These are phyloP conservation scores for Andinoacara biseriatus DNA, from an alignment of 2,113 vertebrate species.

Conservation along the genomic window DNA sequence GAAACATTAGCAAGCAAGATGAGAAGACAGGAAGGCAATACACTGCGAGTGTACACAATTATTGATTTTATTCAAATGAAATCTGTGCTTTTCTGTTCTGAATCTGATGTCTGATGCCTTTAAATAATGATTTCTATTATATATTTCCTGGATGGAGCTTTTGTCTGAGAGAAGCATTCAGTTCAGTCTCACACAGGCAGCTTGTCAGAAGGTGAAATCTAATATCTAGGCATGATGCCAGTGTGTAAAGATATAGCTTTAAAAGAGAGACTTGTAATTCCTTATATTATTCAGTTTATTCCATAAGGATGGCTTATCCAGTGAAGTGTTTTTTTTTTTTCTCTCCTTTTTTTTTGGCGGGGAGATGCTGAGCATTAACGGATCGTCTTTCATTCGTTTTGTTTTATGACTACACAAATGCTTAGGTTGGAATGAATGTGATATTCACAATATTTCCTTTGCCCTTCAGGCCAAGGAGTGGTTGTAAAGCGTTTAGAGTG, in stretches of 20 bases:
- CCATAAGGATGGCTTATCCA: conserved; percentile 12
- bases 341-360: background rate
- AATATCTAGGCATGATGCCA: conserved; percentile 24
- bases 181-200: conserved; percentile 13
- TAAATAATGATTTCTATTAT: conserved; percentile 46
- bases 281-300: background rate
- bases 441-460: conserved; percentile 57
- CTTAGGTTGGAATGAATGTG: conserved; percentile 64
- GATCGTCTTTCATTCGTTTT: conserved; percentile 22
- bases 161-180: conserved; percentile 32
- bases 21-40: conserved; percentile 78
- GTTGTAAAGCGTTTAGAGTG: conserved; percentile 53
- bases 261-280: background rate
- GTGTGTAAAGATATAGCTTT: conserved; percentile 11
- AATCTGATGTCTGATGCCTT: conserved; percentile 43
- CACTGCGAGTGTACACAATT: conserved; percentile 78
- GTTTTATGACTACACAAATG: conserved; percentile 44
- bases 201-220: conserved; percentile 20
- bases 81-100: conserved; percentile 48
- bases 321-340: background rate
- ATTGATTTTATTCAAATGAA: conserved; percentile 81
- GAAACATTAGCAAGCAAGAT: conserved; percentile 78
- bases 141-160: background rate
- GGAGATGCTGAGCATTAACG: background rate
- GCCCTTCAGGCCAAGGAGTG: conserved; percentile 52